These are phyloP conservation scores for Lasioglossum malachurum DNA, from an alignment of 2,888 invertebrate species.

Conservation along the genomic window DNA sequence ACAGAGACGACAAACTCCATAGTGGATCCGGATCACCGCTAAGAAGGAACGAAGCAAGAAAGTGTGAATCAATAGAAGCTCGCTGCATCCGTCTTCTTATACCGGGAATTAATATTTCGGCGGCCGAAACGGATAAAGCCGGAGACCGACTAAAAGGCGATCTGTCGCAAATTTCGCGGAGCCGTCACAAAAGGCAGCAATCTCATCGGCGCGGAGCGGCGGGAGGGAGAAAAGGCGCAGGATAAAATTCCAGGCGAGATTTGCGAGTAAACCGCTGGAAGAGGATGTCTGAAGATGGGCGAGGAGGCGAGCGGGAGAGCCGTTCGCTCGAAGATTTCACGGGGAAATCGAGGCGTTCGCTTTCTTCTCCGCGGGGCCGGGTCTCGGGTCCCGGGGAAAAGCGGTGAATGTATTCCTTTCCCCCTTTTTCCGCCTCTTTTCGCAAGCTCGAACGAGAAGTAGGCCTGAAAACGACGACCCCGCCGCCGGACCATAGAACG, in stretches of 20 bases:
- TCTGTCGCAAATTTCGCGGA: not conserved
- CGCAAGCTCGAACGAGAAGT: conserved; percentile 49
- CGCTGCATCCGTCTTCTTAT: not conserved
- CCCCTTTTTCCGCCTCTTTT: conserved; percentile 28
- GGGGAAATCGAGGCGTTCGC: conserved; percentile 50
- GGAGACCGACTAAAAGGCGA: not conserved
- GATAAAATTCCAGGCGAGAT: conserved; percentile 28
- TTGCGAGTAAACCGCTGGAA: conserved; percentile 25
- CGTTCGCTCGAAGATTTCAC: conserved; percentile 44
- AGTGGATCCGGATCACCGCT: too few relatives aligned
- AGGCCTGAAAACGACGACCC: conserved; percentile 65
- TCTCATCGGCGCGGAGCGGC: not conserved
- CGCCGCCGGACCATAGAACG: conserved; percentile 56
- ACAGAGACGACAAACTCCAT: too few relatives aligned
- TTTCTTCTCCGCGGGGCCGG: conserved; percentile 47
- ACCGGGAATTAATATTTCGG: not conserved
- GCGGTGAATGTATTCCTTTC: conserved; percentile 59
- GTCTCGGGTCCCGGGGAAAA: conserved; percentile 23
- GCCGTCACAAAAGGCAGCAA: not conserved
- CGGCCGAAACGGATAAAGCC: not conserved
- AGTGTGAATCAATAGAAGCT: not conserved
- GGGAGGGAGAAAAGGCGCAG: not conserved
- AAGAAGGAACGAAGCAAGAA: not conserved
- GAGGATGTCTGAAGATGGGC: conserved; percentile 22
- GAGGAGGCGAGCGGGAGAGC: not conserved